phyloP scores from a whole-genome alignment of 2,888 invertebrate species.

The Gastrophysa polygoni region DNA sequence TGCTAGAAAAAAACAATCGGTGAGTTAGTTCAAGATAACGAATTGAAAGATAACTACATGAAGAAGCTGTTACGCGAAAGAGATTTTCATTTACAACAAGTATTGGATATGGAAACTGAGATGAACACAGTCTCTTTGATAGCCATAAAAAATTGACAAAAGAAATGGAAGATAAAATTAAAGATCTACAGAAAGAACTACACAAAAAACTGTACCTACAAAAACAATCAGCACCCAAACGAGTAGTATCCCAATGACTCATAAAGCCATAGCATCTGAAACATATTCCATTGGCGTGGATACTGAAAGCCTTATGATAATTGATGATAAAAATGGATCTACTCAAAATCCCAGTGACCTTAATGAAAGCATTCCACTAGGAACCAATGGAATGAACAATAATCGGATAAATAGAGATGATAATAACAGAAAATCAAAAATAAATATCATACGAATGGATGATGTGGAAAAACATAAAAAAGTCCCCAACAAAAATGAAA shows the following conservation, averaged over 20 bases:
- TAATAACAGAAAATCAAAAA: too few relatives aligned
- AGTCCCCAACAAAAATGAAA: slow-evolving; percentile 1
- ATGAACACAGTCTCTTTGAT: neutral
- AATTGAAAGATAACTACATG: too few relatives aligned
- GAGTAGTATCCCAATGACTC: neutral
- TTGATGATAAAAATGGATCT: too few relatives aligned
- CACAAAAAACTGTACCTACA: neutral
- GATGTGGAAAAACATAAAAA: too few relatives aligned
- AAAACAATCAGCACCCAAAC: neutral
- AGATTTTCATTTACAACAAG: neutral
- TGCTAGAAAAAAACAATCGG: neutral
- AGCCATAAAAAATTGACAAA: neutral
- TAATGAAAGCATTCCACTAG: too few relatives aligned
- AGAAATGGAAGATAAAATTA: neutral
- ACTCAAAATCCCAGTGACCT: too few relatives aligned
- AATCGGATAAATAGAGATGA: too few relatives aligned
- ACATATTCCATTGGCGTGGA: too few relatives aligned
- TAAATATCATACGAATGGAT: too few relatives aligned
- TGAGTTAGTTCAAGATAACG: too few relatives aligned
- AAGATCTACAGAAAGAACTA: neutral
- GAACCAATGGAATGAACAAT: too few relatives aligned
- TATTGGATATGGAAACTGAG: neutral
- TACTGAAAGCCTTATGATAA: neutral
- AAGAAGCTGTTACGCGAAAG: neutral
- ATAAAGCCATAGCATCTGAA: too few relatives aligned